phyloP scores from a whole-genome alignment of 2,797 vertebrate species.

The Zalophus californianus region DNA sequence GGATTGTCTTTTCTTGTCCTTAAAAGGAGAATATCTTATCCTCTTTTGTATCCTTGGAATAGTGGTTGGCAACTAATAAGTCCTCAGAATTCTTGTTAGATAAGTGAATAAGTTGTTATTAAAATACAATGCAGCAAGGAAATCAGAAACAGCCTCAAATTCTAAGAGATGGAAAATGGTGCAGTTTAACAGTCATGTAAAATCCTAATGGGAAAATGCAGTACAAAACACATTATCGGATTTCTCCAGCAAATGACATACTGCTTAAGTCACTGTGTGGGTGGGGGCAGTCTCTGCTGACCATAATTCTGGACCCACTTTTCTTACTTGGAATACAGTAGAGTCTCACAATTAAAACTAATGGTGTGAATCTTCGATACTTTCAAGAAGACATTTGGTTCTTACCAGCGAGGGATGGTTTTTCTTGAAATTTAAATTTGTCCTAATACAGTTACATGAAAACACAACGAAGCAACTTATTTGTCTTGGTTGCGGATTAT shows the following conservation, averaged over 20 bases:
- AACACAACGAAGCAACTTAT: not conserved
- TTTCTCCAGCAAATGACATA: not conserved
- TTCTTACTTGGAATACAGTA: not conserved
- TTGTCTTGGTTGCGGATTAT: not conserved
- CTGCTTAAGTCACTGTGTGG: not conserved
- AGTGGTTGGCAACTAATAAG: not conserved
- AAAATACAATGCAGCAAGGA: not conserved
- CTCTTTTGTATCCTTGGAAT: not conserved
- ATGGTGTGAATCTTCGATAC: not conserved
- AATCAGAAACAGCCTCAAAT: not conserved
- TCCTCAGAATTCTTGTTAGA: not conserved
- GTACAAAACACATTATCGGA: fast-evolving
- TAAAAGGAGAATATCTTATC: not conserved
- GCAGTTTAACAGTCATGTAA: not conserved
- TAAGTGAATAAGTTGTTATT: not conserved
- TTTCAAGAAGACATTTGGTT: not conserved
- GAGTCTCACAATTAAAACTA: not conserved
- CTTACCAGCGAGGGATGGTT: not conserved
- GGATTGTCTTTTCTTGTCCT: not conserved
- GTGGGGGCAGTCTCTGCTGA: not conserved
- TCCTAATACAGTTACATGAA: not conserved
- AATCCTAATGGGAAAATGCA: not conserved
- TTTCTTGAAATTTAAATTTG: not conserved
- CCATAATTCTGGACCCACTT: not conserved
- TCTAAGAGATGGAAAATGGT: not conserved